Evolutionary conservation across 2,113 vertebrate genomes (phyloP), one percentile per base, ranked within the genome.

Genomic region (Clupea harengus): DNA sequence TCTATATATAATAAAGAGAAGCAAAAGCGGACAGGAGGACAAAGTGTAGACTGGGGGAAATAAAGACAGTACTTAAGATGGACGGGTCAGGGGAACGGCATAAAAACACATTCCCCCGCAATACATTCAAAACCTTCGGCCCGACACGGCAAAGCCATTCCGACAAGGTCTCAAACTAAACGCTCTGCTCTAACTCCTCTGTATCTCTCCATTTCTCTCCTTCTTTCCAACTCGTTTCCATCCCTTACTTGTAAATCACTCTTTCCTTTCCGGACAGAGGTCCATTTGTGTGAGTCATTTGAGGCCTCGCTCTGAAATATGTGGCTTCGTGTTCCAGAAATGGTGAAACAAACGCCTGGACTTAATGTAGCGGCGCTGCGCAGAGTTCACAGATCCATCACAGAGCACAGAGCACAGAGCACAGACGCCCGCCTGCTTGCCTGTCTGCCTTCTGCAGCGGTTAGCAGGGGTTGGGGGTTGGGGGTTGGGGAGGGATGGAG

Each of bases 71-170:
- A 44, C 72, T 39, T 8, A 1, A 84, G 83, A 84, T 81, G 80
- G 46, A 57, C 85, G 84, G 82, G 11, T n/a, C 22, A 4, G 82
- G 50, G 78, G 64, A 25, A 82, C 49, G 80, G 67, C 75, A 78
- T 45, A 85, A 78, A 85, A 88, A 80, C 84, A 80, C 20, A 85
- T 72, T 60, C 32, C 64, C 4, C 20, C 3, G 4, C 25, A 67
- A 81, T 75, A 52, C 25, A 85, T 60, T 45, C 82, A 64, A 49
- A 81, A 54, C 45, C 81, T 85, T 45, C 22, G 17, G 8, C 46
- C 64, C 57, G 49, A 85, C 81, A 82, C 5, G 83, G 72, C 64
- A 78, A 72, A 84, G 46, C 17, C 47, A 49, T 78, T 80, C 80
- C 54, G 22, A 47, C 75, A 50, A 81, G 83, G n/a, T 72, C 72